Evolutionary conservation across 2,113 vertebrate genomes (phyloP), one percentile per base, ranked within the genome.

Genomic region (Upupa epops): DNA sequence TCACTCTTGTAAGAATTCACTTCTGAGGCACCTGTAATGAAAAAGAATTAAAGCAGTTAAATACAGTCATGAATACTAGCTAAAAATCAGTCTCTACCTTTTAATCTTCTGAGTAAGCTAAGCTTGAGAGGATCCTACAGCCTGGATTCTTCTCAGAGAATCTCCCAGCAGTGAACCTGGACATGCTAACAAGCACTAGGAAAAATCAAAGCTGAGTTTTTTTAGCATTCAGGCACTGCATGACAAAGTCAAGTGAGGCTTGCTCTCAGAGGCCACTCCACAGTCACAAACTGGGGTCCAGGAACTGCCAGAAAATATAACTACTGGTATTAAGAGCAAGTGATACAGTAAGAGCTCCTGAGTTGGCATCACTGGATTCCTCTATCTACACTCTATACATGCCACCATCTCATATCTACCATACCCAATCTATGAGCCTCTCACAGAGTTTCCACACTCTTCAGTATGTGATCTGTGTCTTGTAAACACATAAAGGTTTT

Each of bases 1-100:
- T 90, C 73, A 54, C 61, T 54, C 58, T n/a, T n/a, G n/a, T n/a
- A 75, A 75, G 32, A 89, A 94, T 66, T 52, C 21, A 63, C 42
- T 74, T 92, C 54, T 77, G 90, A 88, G 11, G 69, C 20, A 94
- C 70, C 96, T 97, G 92, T 80, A 96, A 96, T 68, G 34, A 60
- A 37, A 96, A 1, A 91, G 40, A 63, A 92, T 91, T 85, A 88
- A 85, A 80, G 60, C 36, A 68, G 21, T 95, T 76, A 96, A 46
- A 32, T 42, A 75, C 37, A 77, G 58, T 65, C 29, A 37, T 40
- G 72, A 93, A 37, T 78, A 74, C 46, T 6, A 89, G 22, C 25
- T 66, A 83, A 88, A 96, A 93, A 81, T 45, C 63, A 84, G 56
- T 29, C 17, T 66, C 64, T 63, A 55, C 11, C 31, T 71, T n/a